Base-by-base conservation (phyloP, 2,113 vertebrate species). In the Erythrocercus mccallii region DNA sequence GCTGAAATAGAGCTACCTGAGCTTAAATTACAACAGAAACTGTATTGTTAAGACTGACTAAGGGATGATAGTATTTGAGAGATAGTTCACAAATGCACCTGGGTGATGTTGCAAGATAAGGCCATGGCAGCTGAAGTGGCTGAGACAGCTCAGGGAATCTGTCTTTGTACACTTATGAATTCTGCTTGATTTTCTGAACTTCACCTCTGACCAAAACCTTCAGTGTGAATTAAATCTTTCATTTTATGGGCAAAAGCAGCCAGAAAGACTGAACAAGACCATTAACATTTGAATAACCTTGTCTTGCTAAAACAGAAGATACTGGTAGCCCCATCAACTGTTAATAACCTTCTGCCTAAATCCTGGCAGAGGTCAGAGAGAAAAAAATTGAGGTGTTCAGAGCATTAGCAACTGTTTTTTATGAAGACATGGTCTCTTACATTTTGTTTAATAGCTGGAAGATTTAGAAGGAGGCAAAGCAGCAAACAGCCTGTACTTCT, bases 261-360 rank as follows among this genome's bases (percentile, higher is more conserved):
- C 64, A 79, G 64, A 62, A 23, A 87, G 13, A 74, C 61, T 70
- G 72, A 91, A 73, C 37, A 88, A 88, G 64, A 65, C 25, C 33
- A 88, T 91, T 92, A 92, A 86, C 83, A 92, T 92, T 66, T 95
- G 60, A 89, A 95, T 84, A 95, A 94, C 86, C 69, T 70, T 92
- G 83, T 92, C 69, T 86, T 57, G 31, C 62, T 86, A 44, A 83
- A 90, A 82, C 66, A 92, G 60, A 35, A 83, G 91, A 69, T 47
- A 80, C 37, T 45, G 44, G 50, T 61, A 89, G 40, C 23, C 42
- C 58, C 42, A 69, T 77, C 68, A 81, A 15, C 80, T 73, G 28
- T 70, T 94, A 91, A 86, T 53, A 70, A 45, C 28, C 68, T 72
- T 65, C 76, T 94, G 42, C 64, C 80, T 73, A 94, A 86, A 77